Conservation (phyloP, 2,113 vertebrate genomes). For the Panurus biarmicus region DNA sequence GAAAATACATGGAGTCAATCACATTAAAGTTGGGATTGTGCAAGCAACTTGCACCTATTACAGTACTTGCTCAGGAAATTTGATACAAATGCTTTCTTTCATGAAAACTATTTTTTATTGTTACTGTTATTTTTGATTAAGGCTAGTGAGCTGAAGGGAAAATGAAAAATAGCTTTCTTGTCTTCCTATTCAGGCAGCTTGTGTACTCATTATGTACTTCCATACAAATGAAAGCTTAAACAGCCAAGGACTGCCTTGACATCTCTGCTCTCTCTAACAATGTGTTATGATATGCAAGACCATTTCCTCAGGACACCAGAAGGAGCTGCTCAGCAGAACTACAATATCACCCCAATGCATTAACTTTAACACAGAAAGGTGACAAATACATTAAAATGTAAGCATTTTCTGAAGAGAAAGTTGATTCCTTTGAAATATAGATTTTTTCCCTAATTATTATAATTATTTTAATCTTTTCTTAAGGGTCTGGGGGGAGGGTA, state of each 20-base stretch:
- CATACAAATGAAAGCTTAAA: neutral
- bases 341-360: neutral
- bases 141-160: neutral
- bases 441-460: neutral
- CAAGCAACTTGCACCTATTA: neutral
- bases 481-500: fast-evolving
- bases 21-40: neutral
- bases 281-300: neutral
- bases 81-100: neutral
- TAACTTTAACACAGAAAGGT: neutral
- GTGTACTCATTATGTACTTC: neutral
- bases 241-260: neutral
- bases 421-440: neutral
- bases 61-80: neutral
- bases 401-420: neutral
- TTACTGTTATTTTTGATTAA: neutral
- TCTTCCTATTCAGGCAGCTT: neutral
- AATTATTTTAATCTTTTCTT: neutral
- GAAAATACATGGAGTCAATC: neutral
- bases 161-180: neutral
- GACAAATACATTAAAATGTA: neutral
- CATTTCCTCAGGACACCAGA: neutral
- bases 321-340: neutral
- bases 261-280: neutral
- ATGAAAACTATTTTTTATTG: neutral